Conservation (phyloP, 2,113 vertebrate genomes). For the Nyctibius bracteatus region DNA sequence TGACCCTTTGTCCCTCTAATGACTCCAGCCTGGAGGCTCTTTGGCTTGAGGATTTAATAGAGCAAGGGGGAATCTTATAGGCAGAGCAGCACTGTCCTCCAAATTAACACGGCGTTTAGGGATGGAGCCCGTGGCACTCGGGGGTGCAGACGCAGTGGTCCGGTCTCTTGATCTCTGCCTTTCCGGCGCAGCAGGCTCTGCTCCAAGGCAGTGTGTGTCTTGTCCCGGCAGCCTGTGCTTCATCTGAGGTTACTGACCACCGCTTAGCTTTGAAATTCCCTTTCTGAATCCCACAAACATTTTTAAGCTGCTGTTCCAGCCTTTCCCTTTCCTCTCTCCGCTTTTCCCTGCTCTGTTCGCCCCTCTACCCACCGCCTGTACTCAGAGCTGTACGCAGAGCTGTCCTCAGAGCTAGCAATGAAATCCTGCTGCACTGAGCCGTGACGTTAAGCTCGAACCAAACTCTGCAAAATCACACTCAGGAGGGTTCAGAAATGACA, state of each 20-base stretch:
- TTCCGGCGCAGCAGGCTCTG: background rate
- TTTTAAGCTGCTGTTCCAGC: background rate
- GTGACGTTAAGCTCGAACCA: fast-evolving
- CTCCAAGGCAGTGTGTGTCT: background rate
- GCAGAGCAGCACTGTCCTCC: slow-evolving; percentile 13
- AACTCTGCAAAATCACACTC: background rate
- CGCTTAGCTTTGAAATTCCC: background rate
- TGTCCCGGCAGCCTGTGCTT: background rate
- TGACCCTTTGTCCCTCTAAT: slow-evolving; percentile 41
- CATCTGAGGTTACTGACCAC: fast-evolving
- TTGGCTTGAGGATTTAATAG: background rate
- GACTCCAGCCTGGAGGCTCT: slow-evolving; percentile 49
- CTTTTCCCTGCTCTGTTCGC: background rate
- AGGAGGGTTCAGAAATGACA: background rate
- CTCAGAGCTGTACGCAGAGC: background rate
- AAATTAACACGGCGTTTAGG: background rate
- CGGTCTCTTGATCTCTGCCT: background rate
- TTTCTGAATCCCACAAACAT: background rate
- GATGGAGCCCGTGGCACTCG: background rate
- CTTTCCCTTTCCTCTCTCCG: background rate
- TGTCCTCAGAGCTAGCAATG: fast-evolving
- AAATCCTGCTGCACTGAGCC: fast-evolving
- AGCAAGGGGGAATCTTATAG: background rate
- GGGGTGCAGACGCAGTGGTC: background rate
- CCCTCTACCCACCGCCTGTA: fast-evolving